A percentile compares a stretch with the other conserved stretches of the same genome.
Evolutionary conservation across 2,113 vertebrate species (phyloP).

Genomic region (Crotalus horridus): DNA sequence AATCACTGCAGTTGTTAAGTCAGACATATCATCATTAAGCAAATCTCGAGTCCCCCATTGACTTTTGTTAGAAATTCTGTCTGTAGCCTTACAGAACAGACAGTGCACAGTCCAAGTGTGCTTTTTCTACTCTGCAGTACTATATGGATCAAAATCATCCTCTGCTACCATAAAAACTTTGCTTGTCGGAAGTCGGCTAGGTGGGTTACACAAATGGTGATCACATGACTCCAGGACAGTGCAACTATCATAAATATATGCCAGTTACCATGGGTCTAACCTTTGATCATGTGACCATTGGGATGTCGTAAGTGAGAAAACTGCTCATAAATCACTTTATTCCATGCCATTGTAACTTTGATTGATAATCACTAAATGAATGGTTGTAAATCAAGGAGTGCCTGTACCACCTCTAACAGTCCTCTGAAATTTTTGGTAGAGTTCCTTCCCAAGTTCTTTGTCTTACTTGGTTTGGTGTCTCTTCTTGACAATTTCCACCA

Average conservation of each 20-base stretch:
- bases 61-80: neutral
- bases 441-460: neutral
- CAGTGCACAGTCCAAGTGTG: neutral
- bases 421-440: neutral
- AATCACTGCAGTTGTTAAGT: neutral
- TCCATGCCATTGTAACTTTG: neutral
- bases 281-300: neutral
- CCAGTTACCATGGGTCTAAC: neutral
- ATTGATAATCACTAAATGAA: neutral
- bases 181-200: neutral
- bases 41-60: neutral
- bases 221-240: neutral
- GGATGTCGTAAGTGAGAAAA: neutral
- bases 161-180: neutral
- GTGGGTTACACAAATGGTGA: neutral
- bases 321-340: neutral
- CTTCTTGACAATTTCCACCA: neutral
- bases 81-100: neutral
- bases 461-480: neutral
- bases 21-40: neutral
- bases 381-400: too few species aligned
- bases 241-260: neutral
- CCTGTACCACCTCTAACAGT: neutral
- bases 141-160: neutral
- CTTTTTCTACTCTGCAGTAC: neutral